phyloP scores from a whole-genome alignment of 2,888 invertebrate genomes.

The Thumatha senex region DNA sequence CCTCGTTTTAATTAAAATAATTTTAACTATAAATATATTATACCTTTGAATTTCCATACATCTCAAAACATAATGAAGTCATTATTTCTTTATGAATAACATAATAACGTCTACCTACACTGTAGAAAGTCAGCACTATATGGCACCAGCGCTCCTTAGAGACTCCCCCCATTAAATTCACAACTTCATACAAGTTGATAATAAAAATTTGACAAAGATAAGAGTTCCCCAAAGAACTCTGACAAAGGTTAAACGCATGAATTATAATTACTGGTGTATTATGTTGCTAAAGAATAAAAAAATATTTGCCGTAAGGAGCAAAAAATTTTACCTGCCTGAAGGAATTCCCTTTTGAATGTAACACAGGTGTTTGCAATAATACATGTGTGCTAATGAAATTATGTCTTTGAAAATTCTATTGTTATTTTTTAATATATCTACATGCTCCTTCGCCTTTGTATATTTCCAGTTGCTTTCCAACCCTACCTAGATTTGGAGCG shows the following conservation, averaged over 20 bases:
- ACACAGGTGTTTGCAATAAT: too few species aligned
- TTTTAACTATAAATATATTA: too few species aligned
- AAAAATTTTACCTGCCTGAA: background rate
- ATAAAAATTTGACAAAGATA: constrained; percentile 52
- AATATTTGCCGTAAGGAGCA: constrained; percentile 6
- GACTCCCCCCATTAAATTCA: constrained; percentile 49
- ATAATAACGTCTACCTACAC: constrained; percentile 38
- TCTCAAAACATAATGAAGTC: constrained; percentile 18
- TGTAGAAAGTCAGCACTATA: constrained; percentile 47
- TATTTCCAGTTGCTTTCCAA: too few species aligned
- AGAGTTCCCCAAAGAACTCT: constrained; percentile 34
- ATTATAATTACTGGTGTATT: constrained; percentile 10
- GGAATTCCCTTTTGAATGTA: background rate
- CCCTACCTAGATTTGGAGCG: too few species aligned
- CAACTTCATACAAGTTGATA: constrained; percentile 50
- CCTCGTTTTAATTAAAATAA: too few species aligned
- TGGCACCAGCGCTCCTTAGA: constrained; percentile 31
- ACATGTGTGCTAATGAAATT: too few species aligned
- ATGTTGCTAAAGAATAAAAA: constrained; percentile 11
- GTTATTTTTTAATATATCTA: too few species aligned
- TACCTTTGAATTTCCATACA: background rate
- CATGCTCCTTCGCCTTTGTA: too few species aligned
- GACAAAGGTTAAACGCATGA: constrained; percentile 11
- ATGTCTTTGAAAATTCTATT: too few species aligned
- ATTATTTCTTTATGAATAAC: constrained; percentile 16